Conservation (phyloP, 2,888 invertebrate genomes). For the Tethea ocularis region DNA sequence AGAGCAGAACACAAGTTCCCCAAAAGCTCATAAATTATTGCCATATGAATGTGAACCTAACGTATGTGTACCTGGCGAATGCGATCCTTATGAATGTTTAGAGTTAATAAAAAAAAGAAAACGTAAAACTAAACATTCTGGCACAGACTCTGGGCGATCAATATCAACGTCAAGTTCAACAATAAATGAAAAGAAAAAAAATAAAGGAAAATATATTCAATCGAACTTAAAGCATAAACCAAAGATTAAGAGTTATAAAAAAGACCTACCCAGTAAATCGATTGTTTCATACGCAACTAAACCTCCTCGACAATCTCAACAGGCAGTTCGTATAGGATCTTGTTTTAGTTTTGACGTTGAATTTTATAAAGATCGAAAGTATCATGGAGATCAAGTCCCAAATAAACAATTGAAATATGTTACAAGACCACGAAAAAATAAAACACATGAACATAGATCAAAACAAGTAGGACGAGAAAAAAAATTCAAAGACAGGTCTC, state of each 20-base stretch:
- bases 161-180: slow-evolving; percentile 26
- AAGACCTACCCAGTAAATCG: neutral
- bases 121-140: slow-evolving; percentile 19
- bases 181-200: slow-evolving; percentile 14
- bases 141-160: slow-evolving; percentile 23
- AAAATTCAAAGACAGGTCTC: neutral
- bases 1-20: slow-evolving; percentile 25
- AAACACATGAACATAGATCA: slow-evolving; percentile 9
- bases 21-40: slow-evolving; percentile 24
- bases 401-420: slow-evolving; percentile 12
- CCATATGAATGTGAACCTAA: slow-evolving; percentile 48
- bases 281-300: slow-evolving; percentile 9
- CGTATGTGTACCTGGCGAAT: slow-evolving; percentile 42
- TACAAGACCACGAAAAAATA: slow-evolving; percentile 11
- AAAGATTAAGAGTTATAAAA: slow-evolving; percentile 7
- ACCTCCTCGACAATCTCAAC: slow-evolving; percentile 32
- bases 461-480: neutral
- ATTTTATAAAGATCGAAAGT: slow-evolving; percentile 34
- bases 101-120: slow-evolving; percentile 30
- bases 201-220: slow-evolving; percentile 19
- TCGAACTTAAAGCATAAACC: slow-evolving; percentile 16
- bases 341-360: slow-evolving; percentile 42
- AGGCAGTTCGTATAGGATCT: slow-evolving; percentile 42
- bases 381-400: slow-evolving; percentile 10
- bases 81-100: slow-evolving; percentile 42